phyloP scores from a whole-genome alignment of 2,113 vertebrate genomes.

The Scartelaos histophorus region DNA sequence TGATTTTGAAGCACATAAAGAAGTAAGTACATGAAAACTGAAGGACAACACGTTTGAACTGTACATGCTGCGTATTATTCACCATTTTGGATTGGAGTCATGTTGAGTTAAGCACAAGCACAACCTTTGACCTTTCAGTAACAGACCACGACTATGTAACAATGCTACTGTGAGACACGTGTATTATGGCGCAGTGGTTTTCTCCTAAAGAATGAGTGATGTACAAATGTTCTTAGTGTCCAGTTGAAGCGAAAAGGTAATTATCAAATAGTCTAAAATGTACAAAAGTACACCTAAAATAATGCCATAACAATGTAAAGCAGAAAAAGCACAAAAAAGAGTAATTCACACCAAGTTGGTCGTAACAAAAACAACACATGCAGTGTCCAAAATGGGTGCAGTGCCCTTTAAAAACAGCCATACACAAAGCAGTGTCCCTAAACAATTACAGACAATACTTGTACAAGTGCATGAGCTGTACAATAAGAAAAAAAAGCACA shows the following conservation, averaged over 20 bases:
- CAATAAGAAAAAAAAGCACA: conserved; percentile 40
- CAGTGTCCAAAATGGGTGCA: conserved; percentile 48
- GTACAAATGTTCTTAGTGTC: conserved; percentile 7
- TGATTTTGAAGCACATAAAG: conserved; percentile 63
- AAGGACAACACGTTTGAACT: conserved; percentile 64
- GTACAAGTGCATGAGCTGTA: conserved; percentile 50
- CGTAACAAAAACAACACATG: conserved; percentile 46
- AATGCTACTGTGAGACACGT: conserved; percentile 38
- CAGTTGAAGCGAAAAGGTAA: conserved; percentile 19
- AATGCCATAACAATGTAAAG: conserved; percentile 16
- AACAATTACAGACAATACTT: conserved; percentile 37
- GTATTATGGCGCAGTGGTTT: conserved; percentile 21
- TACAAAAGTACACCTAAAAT: background rate
- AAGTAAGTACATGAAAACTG: conserved; percentile 67
- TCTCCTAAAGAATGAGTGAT: conserved; percentile 19
- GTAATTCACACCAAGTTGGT: conserved; percentile 47
- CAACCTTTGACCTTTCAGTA: conserved; percentile 38
- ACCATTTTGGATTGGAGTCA: conserved; percentile 32
- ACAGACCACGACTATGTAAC: conserved; percentile 13
- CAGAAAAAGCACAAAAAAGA: conserved; percentile 4
- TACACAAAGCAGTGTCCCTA: conserved; percentile 36
- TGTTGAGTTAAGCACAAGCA: conserved; percentile 25
- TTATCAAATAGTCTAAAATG: background rate
- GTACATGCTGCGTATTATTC: conserved; percentile 65
- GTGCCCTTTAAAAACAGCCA: conserved; percentile 44